Conservation (phyloP, 1,140 invertebrate genomes). For the Phthorimaea operculella region DNA sequence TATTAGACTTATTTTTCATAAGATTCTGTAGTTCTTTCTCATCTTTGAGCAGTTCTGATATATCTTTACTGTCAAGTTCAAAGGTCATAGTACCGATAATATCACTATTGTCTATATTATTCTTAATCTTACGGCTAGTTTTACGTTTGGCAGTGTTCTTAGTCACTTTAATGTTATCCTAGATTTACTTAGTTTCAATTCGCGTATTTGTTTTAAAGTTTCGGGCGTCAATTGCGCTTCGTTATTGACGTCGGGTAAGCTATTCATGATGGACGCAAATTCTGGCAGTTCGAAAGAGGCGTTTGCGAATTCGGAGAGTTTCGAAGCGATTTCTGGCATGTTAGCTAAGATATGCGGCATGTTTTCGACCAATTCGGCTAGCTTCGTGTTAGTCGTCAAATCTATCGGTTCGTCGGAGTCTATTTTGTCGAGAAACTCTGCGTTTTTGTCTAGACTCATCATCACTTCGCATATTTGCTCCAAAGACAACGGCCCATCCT, state of each 20-base stretch:
- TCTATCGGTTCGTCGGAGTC: constrained; percentile 39
- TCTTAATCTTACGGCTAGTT: constrained; percentile 41
- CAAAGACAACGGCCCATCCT: constrained; percentile 36
- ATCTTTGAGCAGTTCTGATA: constrained; percentile 44
- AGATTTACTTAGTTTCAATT: constrained; percentile 47
- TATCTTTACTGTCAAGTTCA: constrained; percentile 44
- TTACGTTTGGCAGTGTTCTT: constrained; percentile 57
- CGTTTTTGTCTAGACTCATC: constrained; percentile 52
- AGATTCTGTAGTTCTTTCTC: constrained; percentile 43
- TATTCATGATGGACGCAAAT: constrained; percentile 54
- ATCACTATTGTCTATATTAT: constrained; percentile 29
- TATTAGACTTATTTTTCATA: constrained; percentile 39
- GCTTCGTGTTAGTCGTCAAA: constrained; percentile 38
- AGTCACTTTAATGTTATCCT: constrained; percentile 57
- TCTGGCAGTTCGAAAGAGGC: constrained; percentile 52
- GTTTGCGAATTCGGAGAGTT: constrained; percentile 51
- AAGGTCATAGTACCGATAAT: constrained; percentile 37
- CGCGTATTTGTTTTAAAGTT: constrained; percentile 58
- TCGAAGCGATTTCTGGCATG: constrained; percentile 56
- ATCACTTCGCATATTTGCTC: constrained; percentile 57
- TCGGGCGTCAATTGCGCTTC: constrained; percentile 57
- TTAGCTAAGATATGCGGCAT: constrained; percentile 61
- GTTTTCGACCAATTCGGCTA: constrained; percentile 48
- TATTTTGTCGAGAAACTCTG: constrained; percentile 46
- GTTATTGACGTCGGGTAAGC: constrained; percentile 44